phyloP scores from a whole-genome alignment of 2,797 vertebrate species.

The Microtus californicus region DNA sequence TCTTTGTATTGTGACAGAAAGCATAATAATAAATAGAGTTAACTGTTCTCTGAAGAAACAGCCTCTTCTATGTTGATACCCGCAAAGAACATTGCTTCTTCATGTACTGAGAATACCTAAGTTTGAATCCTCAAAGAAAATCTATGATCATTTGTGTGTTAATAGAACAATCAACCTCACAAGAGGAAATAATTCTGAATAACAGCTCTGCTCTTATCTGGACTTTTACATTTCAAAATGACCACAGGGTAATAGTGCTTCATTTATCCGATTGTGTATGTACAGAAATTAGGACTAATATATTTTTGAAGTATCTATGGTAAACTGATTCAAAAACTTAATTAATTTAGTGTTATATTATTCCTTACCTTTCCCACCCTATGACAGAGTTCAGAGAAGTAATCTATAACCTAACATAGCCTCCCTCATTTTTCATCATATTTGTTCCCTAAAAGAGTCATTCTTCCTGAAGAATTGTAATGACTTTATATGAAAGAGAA shows the following conservation, averaged over 20 bases:
- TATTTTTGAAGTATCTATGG: background rate
- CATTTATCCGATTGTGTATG: background rate
- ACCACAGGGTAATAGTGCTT: background rate
- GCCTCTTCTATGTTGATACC: slow-evolving; percentile 74
- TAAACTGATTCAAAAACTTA: background rate
- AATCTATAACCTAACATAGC: background rate
- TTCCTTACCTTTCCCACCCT: background rate
- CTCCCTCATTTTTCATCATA: background rate
- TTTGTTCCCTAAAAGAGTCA: slow-evolving; percentile 16
- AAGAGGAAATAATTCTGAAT: slow-evolving; percentile 40
- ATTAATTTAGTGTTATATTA: background rate
- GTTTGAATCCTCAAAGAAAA: background rate
- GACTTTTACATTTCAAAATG: background rate
- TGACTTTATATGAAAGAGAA: slow-evolving; percentile 10
- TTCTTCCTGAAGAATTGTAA: background rate
- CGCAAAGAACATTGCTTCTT: slow-evolving; percentile 70
- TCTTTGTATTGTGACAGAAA: slow-evolving; percentile 74
- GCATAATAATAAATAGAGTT: slow-evolving; percentile 76
- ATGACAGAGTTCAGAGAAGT: slow-evolving; percentile 2
- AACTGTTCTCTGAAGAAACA: slow-evolving; percentile 71
- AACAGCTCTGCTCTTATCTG: background rate
- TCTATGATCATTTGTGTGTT: background rate
- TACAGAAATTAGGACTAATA: background rate
- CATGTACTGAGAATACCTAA: slow-evolving; percentile 41
- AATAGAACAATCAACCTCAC: background rate